Evolutionary conservation across 2,113 vertebrate species (phyloP), one percentile per base, ranked within the genome.

Genomic region (Muscicapa adusta): DNA sequence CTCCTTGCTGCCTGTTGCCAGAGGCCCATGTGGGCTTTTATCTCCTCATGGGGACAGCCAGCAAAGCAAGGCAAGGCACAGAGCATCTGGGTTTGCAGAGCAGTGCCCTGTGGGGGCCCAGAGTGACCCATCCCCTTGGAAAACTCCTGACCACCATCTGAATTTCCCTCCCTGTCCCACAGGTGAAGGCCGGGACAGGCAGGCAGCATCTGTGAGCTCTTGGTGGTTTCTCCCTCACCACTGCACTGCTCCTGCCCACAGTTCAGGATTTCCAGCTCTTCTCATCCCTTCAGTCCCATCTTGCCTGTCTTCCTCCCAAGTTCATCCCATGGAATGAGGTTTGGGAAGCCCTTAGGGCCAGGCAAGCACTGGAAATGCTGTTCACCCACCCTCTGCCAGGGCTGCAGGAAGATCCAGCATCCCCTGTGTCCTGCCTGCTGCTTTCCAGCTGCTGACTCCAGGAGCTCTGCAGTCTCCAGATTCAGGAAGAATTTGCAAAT

Each of bases 1-100:
- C 85, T 88, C 42, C 26, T 13, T 89, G 76, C 94, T 96, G 95
- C 92, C 83, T 83, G 60, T 77, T 91, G 91, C 88, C 93, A 81
- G 86, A 70, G 92, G 94, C 88, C 79, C 80, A 48, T 31, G 72
- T 63, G 88, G 61, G 86, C 65, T 94, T 50, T 81, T 34, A 67
- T 47, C 86, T 92, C 38, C 68, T 83, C 42, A 45, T 4, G 6
- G 92, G 79, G 47, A 58, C 23, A 19, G 82, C 15, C 1, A 7
- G 86, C n/a, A 23, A 40, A 1, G 19, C 31, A 1, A 8, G 43
- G 84, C n/a, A 6, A n/a, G 3, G 20, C 28, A 4, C 6, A 34
- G 76, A n/a, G 85, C 13, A 38, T 43, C 19, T 1, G 19, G 42
- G 15, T 28, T 4, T 48, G 36, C 72, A 36, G 53, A 58, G 76